Evolutionary conservation across 2,113 vertebrate genomes (phyloP).

Genomic region (Vulpes vulpes): DNA sequence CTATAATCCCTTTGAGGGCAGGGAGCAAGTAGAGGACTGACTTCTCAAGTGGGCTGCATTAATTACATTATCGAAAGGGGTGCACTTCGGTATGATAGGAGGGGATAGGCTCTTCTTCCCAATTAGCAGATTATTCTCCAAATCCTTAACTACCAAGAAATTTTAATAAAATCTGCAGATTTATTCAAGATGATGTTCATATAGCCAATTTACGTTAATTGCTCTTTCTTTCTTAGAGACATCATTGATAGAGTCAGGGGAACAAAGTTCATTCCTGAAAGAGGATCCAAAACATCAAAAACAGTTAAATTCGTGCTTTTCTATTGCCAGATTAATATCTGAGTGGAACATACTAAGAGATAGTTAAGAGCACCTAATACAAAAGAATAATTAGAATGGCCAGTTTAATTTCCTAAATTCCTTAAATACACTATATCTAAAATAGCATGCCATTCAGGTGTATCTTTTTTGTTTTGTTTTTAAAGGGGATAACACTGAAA

Average conservation of each 20-base stretch:
- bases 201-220: not conserved
- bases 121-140: not conserved
- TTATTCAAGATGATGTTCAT: not conserved
- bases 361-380: not conserved
- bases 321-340: not conserved
- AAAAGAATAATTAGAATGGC: not conserved
- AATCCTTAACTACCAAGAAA: not conserved
- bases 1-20: not conserved
- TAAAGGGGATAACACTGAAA: not conserved
- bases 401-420: not conserved
- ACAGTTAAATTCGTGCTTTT: not conserved
- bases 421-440: not conserved
- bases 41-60: not conserved
- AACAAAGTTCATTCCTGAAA: not conserved
- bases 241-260: not conserved
- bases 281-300: not conserved
- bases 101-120: not conserved
- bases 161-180: not conserved
- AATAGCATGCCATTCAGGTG: not conserved
- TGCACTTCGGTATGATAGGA: not conserved
- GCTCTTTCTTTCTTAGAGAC: not conserved
- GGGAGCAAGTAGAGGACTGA: not conserved
- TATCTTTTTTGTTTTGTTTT: not conserved
- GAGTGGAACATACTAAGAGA: not conserved
- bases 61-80: not conserved